Evolutionary conservation across 2,113 vertebrate species (phyloP).

Genomic region (Thunnus thynnus): DNA sequence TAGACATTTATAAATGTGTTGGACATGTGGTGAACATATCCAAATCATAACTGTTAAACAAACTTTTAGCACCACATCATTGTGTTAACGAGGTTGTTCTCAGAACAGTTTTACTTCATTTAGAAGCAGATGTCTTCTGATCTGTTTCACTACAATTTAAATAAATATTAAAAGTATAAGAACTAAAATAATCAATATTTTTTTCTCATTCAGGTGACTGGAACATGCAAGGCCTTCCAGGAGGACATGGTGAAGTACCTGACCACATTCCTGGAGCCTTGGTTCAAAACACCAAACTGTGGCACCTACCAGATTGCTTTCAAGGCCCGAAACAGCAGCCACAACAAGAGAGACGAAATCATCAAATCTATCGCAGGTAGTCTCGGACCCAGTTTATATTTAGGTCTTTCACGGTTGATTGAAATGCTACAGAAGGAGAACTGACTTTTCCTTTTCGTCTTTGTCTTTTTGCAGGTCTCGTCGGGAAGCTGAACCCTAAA

Average conservation of each 20-base stretch:
- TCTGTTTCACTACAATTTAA: not conserved
- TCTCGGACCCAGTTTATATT: no score
- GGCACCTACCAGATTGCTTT: slow-evolving; percentile 94
- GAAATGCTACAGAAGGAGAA: no score
- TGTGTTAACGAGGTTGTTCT: no score
- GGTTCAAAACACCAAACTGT: slow-evolving; percentile 93
- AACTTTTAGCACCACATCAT: not conserved
- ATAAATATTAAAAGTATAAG: not conserved
- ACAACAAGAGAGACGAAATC: slow-evolving; percentile 93
- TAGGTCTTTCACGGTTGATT: not conserved
- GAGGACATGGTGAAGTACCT: slow-evolving; percentile 96
- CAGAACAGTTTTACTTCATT: no score
- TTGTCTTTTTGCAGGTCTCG: slow-evolving; percentile 84
- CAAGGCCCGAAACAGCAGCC: slow-evolving; percentile 95
- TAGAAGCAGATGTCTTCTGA: not conserved
- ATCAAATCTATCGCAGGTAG: slow-evolving; percentile 95
- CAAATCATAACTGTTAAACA: not conserved
- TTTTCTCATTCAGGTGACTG: slow-evolving; percentile 78
- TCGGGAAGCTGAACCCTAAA: slow-evolving; percentile 92
- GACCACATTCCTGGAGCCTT: slow-evolving; percentile 91
- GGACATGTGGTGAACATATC: not conserved
- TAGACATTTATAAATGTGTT: not conserved
- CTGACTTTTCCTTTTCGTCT: not conserved
- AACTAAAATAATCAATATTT: not conserved
- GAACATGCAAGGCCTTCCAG: slow-evolving; percentile 93